phyloP scores from a whole-genome alignment of 2,797 vertebrate species.

The Eulemur albifrons region DNA sequence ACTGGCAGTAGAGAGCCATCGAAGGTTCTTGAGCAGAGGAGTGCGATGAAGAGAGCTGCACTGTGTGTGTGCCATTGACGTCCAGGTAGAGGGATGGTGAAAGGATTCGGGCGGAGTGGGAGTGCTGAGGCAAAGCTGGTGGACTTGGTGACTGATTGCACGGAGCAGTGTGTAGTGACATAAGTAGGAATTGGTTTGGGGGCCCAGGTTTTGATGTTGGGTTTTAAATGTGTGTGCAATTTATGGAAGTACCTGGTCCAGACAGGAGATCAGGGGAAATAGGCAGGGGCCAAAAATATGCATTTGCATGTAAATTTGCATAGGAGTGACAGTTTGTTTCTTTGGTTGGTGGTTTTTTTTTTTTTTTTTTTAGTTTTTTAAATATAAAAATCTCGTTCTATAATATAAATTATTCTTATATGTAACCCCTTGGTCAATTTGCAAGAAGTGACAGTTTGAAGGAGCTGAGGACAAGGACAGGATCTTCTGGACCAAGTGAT shows the following conservation, averaged over 20 bases:
- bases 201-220: background rate
- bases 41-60: background rate
- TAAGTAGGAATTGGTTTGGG: background rate
- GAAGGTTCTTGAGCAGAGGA: background rate
- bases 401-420: too few species aligned
- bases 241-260: background rate
- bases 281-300: background rate
- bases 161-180: background rate
- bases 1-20: fast-evolving
- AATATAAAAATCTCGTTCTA: too few species aligned
- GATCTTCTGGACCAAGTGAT: background rate
- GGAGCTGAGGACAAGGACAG: background rate
- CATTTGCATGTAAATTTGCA: background rate
- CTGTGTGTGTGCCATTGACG: fast-evolving
- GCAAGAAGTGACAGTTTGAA: background rate
- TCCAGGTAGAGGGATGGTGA: background rate
- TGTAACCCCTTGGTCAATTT: too few species aligned
- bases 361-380: too few species aligned
- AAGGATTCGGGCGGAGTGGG: background rate
- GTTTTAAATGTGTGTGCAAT: background rate
- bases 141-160: too few species aligned
- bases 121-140: background rate
- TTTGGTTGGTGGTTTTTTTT: too few species aligned
- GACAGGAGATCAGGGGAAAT: background rate
- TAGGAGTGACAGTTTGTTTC: background rate